Percentiles rank a stretch among this genome's conserved stretches.
Conservation (phyloP, 2,888 invertebrate genomes). For the Tenthredo mesomela region DNA sequence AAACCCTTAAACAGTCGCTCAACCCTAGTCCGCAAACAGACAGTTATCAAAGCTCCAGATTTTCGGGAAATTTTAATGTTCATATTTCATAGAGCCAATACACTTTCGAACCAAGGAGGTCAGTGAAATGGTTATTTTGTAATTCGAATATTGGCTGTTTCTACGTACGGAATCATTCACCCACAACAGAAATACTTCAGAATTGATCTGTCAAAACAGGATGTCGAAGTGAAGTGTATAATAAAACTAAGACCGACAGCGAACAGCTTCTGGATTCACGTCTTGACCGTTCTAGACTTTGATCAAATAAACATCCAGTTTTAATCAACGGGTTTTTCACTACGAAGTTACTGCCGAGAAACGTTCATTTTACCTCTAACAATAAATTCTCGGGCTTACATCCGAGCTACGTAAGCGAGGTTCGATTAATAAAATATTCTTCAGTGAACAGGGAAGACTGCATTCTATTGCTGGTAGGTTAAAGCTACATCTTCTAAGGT, state of each 20-base stretch:
- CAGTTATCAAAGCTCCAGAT: neutral
- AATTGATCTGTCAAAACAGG: neutral
- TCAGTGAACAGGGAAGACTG: neutral
- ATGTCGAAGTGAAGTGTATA: neutral
- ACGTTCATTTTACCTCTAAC: neutral
- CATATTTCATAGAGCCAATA: neutral
- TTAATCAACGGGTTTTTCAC: neutral
- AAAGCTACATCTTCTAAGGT: neutral
- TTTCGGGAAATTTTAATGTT: neutral
- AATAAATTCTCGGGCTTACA: neutral
- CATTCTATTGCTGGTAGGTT: conserved; percentile 5
- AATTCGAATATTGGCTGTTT: neutral
- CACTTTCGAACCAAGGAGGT: neutral
- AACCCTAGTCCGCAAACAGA: neutral
- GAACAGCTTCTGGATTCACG: neutral
- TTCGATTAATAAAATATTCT: conserved; percentile 34
- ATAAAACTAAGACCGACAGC: neutral
- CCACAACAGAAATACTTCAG: neutral
- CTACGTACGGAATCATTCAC: neutral
- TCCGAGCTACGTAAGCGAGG: neutral
- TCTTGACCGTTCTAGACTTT: neutral
- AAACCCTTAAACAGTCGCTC: neutral
- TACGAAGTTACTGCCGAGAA: neutral
- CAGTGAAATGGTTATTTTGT: neutral
- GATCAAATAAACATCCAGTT: conserved; percentile 24